Conservation (phyloP, 1,140 invertebrate genomes). For the Apocrypta bakeri region DNA sequence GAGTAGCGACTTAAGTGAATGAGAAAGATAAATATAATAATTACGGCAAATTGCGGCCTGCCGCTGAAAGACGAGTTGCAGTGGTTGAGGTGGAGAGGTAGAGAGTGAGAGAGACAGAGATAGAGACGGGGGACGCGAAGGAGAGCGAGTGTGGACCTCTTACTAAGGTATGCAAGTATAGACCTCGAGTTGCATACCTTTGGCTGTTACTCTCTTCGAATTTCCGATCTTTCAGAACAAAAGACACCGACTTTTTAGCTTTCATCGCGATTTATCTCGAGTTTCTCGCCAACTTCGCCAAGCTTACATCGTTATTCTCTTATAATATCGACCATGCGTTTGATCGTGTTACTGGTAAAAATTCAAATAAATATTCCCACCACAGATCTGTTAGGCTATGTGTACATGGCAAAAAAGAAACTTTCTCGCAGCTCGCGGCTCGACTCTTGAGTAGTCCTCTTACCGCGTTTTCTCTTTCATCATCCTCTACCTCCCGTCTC, state of each 20-base stretch:
- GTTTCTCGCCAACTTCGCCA: not conserved
- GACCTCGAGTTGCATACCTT: constrained; percentile 26
- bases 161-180: constrained; percentile 39
- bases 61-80: constrained; percentile 56
- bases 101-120: not conserved
- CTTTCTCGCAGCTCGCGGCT: not conserved
- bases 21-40: constrained; percentile 73
- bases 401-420: not conserved
- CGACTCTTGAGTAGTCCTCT: not conserved
- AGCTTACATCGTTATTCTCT: too few species aligned
- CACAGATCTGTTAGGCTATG: too few species aligned
- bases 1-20: constrained; percentile 66
- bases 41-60: constrained; percentile 68
- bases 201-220: constrained; percentile 41
- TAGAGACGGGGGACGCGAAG: not conserved
- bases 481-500: constrained; percentile 8
- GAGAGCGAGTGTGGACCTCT: constrained; percentile 33
- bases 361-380: not conserved
- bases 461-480: constrained; percentile 24
- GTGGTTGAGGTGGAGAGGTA: constrained; percentile 11
- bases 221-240: constrained; percentile 23
- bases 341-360: not conserved
- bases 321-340: too few species aligned
- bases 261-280: not conserved
- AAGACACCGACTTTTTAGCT: constrained; percentile 22